Percentiles rank a stretch among this genome's conserved stretches.
Evolutionary conservation across 2,113 vertebrate genomes (phyloP).

Genomic region (Marmota monax): DNA sequence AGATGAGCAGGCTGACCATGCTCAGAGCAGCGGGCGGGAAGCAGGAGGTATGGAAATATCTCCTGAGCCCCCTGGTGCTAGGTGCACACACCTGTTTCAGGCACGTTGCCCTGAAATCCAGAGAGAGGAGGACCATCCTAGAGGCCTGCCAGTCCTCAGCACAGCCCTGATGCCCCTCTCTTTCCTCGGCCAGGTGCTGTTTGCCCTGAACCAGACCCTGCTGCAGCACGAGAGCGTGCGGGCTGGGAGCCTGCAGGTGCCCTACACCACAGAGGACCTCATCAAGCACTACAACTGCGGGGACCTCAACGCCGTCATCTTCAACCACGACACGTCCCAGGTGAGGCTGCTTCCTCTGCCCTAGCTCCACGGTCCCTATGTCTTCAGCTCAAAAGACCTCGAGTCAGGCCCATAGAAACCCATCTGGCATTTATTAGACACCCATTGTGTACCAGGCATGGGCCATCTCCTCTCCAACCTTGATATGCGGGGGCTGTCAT

Average conservation of each 20-base stretch:
- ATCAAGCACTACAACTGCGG: slow-evolving; percentile 96
- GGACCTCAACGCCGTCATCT: slow-evolving; percentile 93
- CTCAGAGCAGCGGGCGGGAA: background rate
- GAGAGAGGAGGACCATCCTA: background rate
- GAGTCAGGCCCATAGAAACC: background rate
- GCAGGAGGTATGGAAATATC: accelerated
- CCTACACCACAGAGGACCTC: slow-evolving; percentile 93
- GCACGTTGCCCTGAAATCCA: background rate
- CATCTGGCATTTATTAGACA: background rate
- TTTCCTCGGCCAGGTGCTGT: slow-evolving; percentile 90
- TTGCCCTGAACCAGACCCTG: slow-evolving; percentile 94
- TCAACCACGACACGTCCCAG: slow-evolving; percentile 94
- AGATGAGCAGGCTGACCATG: accelerated
- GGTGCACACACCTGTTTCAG: background rate
- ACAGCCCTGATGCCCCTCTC: background rate
- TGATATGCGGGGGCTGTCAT: background rate
- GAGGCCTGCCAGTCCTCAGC: background rate
- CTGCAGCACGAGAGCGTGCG: slow-evolving; percentile 93
- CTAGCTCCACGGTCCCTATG: background rate
- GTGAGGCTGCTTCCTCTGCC: slow-evolving; percentile 80
- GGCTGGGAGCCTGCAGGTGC: slow-evolving; percentile 91
- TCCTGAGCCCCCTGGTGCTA: background rate
- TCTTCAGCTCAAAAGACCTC: background rate
- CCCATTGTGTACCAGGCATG: background rate
- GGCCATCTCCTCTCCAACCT: background rate